These are phyloP conservation scores for Saccopteryx leptura DNA, from an alignment of 2,113 vertebrate species.

Conservation along the genomic window DNA sequence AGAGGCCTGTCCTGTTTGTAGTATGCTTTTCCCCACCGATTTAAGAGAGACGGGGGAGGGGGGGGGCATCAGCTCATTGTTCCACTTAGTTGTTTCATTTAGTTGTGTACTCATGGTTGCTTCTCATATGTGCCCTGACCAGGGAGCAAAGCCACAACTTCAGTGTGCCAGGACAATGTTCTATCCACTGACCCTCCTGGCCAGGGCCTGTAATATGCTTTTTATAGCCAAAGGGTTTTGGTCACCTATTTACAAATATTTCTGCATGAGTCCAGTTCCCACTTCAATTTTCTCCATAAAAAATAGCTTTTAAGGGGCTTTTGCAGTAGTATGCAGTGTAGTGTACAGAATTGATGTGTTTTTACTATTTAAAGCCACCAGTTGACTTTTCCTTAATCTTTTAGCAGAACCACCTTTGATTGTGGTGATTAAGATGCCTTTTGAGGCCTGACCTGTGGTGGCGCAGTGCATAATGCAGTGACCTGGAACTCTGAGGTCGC, in stretches of 20 bases:
- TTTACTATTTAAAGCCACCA: constrained; percentile 16
- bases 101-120: no score
- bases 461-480: no score
- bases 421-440: constrained; percentile 57
- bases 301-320: constrained; percentile 17
- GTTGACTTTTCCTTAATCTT: background rate
- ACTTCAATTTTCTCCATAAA: background rate
- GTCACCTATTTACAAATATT: constrained; percentile 46
- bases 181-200: no score
- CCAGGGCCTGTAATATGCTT: no score
- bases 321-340: background rate
- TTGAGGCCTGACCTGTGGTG: background rate
- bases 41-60: no score
- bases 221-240: constrained; percentile 16
- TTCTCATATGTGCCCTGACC: no score
- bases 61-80: no score
- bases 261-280: constrained; percentile 22
- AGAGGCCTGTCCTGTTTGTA: background rate
- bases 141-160: no score
- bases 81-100: no score
- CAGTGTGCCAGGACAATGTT: no score
- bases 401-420: constrained; percentile 16
- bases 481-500: no score
- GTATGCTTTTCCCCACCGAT: background rate
- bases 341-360: background rate